Base-by-base conservation (phyloP, 2,888 invertebrate species). In the Priocnemis perturbator region DNA sequence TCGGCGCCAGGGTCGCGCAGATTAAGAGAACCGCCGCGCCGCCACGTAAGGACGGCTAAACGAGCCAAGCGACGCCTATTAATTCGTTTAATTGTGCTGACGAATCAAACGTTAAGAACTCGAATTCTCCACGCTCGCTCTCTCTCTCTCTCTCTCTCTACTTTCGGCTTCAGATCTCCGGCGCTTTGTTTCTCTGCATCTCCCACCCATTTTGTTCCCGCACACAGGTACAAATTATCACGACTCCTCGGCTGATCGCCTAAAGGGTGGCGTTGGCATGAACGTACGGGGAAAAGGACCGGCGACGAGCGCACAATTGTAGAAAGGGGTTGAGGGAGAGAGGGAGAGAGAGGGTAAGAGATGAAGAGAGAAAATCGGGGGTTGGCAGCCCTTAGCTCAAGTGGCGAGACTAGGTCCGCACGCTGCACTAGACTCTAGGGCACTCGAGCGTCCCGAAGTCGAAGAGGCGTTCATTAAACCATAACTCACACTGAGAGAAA, bases 61-160 rank as follows among this genome's bases (percentile, higher is more conserved):
- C 65, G 77, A 73, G 73, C 53, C 64, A 61, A 77, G 69, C 76
- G 73, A 71, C 77, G 77, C 78, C 84, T 85, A 85, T 86, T 86
- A 87, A 87, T 87, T 86, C 83, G 79, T 83, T 84, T 86, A 85
- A 87, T 87, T 86, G 86, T 81, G 86, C 86, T 86, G 86, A 87
- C 85, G 84, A 86, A 86, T 86, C 82, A 82, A 83, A 87, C 76
- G 78, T 77, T 79, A 78, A 83, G 82, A 82, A 82, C 81, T 69
- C 73, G 58, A 52, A 64, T 26, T 44, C 58, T 57, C 37, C 37
- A 47, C 23, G 9, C 26, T 60, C 63, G 57, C 60, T 68, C 20
- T 44, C 63, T 26, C 47, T 48, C 60, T 61, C 60, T 17, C 7
- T 60, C 58, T 37, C 19, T 37, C 50, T 53, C 60, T 50, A 7